Evolutionary conservation across 2,113 vertebrate genomes (phyloP), one percentile per base, ranked within the genome.

Genomic region (Macrotus californicus): DNA sequence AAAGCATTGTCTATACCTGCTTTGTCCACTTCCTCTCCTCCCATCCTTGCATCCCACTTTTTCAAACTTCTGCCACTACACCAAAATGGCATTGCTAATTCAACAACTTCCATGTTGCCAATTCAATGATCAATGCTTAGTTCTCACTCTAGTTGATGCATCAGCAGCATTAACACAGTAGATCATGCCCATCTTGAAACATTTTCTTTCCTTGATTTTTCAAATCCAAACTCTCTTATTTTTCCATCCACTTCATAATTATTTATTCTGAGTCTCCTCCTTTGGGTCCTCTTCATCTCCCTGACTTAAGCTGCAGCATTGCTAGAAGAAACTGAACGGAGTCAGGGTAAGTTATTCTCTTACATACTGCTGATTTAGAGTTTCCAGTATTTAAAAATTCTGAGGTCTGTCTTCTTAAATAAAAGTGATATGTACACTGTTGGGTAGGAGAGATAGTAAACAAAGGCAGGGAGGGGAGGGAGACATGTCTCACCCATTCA

Each of bases 381-480:
- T 93, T 91, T 54, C 39, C 39, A 90, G n/a, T 50, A 87, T 64
- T 73, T 83, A 73, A 94, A 94, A 79, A 66, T 92, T 48, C 46
- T 73, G 31, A 48, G 29, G 70, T 69, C 83, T 79, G 5, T 39
- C 14, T 67, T 91, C 79, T 93, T 9, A 86, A 94, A 56, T 36
- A 36, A 95, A 87, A 87, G 50, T 70, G 3, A 83, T 15, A 75
- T 18, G 6, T 4, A 81, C 21, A 76, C 11, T 12, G 59, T 61
- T 61, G 24, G 59, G 59, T 64, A 64, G 26, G 59, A 13, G 5
- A 64, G 59, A 64, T 64, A 64, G 26, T 64, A 64, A 64, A 31
- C 59, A 13, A 31, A 31, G 59, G 26, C 59, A 64, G 59, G 59
- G 26, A 64, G 59, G 26, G 59, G 26, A 31, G 59, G 59, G 59